Conservation (phyloP, 1,140 invertebrate species). For the Ceratosolen fusciceps region DNA sequence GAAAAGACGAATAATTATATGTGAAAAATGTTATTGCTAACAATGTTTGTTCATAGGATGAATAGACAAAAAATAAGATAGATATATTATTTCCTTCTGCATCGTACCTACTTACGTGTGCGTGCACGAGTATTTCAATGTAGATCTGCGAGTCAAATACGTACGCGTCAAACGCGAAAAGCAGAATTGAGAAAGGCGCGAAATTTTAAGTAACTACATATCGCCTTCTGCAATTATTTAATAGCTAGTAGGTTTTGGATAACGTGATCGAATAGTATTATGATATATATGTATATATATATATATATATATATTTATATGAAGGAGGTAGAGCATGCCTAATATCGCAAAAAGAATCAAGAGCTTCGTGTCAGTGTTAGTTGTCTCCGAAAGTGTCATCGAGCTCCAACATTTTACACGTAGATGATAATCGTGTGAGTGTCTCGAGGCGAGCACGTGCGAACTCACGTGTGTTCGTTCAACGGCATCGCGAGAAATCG, state of each 20-base stretch:
- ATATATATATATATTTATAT: too few species aligned
- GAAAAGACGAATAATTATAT: neutral
- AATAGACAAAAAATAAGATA: neutral
- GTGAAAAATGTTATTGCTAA: neutral
- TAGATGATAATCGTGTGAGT: too few species aligned
- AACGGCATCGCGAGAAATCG: constrained; percentile 46
- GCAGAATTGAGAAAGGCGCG: neutral
- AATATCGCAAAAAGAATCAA: too few species aligned
- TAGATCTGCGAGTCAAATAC: neutral
- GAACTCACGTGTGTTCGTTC: constrained; percentile 41
- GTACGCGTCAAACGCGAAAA: neutral
- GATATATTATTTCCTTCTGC: too few species aligned
- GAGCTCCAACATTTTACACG: too few species aligned
- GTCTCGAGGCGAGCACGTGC: constrained; percentile 28
- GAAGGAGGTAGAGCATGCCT: too few species aligned
- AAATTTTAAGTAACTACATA: neutral
- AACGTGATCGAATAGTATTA: too few species aligned
- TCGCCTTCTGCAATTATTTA: neutral
- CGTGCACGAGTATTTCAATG: neutral
- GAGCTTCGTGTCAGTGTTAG: too few species aligned
- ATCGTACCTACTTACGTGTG: too few species aligned
- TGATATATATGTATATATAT: too few species aligned
- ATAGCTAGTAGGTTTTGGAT: too few species aligned
- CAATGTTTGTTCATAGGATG: neutral
- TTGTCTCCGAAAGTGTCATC: too few species aligned